Conservation (phyloP, 2,113 vertebrate genomes). For the Fregetta grallaria region DNA sequence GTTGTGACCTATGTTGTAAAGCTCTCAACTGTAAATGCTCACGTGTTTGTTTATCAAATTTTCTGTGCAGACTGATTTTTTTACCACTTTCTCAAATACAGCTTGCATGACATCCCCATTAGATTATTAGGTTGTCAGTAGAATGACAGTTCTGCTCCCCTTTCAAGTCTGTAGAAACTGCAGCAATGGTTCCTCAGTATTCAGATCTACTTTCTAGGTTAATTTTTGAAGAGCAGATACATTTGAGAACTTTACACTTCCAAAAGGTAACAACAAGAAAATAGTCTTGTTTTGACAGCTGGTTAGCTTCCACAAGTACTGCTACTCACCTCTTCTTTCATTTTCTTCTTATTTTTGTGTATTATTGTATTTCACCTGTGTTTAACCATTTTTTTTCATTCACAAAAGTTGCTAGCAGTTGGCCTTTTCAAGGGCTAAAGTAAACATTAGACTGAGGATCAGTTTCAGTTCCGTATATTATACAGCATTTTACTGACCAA, state of each 20-base stretch:
- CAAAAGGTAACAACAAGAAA: background rate
- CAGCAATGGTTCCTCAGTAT: background rate
- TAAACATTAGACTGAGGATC: background rate
- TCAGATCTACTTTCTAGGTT: background rate
- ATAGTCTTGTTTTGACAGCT: background rate
- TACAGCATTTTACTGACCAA: background rate
- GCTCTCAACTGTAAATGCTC: background rate
- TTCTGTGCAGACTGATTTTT: background rate
- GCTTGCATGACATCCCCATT: background rate
- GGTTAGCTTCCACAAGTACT: background rate
- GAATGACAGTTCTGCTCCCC: background rate
- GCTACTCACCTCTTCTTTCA: background rate
- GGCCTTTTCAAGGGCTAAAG: background rate
- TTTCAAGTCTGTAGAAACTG: background rate
- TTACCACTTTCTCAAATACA: background rate
- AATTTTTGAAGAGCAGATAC: background rate
- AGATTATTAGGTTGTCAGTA: background rate
- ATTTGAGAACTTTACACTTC: slow-evolving; percentile 11
- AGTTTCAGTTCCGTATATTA: background rate
- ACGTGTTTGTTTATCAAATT: background rate
- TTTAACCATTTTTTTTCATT: background rate
- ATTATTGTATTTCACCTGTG: background rate
- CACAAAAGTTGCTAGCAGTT: background rate
- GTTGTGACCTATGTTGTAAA: background rate
- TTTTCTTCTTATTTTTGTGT: background rate